These are phyloP conservation scores for Indri indri DNA, from an alignment of 2,113 vertebrate species.

Conservation along the genomic window DNA sequence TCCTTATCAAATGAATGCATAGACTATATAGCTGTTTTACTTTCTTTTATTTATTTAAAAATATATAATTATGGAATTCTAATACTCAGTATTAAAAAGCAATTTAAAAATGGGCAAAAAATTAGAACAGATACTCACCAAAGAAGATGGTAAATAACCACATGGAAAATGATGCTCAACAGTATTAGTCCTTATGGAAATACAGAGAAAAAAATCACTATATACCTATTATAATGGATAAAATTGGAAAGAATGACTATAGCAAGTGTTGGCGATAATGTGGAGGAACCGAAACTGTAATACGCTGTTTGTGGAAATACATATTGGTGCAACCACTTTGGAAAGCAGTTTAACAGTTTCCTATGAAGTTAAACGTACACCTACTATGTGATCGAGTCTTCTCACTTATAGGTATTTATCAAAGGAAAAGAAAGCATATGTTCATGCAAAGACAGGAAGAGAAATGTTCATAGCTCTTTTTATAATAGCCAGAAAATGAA, in stretches of 20 bases:
- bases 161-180: not conserved
- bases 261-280: not conserved
- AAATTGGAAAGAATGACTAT: not conserved
- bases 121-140: not conserved
- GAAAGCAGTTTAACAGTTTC: too few species aligned
- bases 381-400: not conserved
- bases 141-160: not conserved
- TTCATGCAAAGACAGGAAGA: fast-evolving
- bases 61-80: not conserved
- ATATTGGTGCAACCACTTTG: too few species aligned
- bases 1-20: not conserved
- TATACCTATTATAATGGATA: not conserved
- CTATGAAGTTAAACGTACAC: not conserved
- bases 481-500: not conserved
- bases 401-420: too few species aligned
- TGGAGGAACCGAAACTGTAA: not conserved
- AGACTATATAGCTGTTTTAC: not conserved
- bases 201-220: not conserved
- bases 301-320: not conserved
- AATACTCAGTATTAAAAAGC: not conserved
- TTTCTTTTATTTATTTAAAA: not conserved
- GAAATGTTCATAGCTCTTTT: too few species aligned
- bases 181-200: not conserved
- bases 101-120: not conserved
- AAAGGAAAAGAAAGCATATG: not conserved